Base-by-base conservation (phyloP, 2,113 vertebrate genomes). In the Aix galericulata region DNA sequence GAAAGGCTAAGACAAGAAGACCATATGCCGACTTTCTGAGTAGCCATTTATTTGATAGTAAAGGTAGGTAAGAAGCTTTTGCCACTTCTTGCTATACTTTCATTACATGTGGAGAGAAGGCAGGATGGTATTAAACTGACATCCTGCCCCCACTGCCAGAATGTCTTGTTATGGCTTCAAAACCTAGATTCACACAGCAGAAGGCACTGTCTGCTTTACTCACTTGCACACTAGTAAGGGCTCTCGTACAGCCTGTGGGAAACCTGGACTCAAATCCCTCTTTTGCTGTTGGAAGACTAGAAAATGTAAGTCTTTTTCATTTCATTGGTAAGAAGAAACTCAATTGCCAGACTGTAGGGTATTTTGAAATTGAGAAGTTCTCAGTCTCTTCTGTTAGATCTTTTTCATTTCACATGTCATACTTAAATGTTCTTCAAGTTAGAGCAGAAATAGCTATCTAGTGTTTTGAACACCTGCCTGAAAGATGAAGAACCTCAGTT, bases 121-220 rank as follows among this genome's bases (percentile, higher is more conserved):
- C 86, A 93, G 77, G 67, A 84, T 93, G 80, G 32, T 89, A 97
- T 84, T 94, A 92, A 91, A 87, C 56, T 86, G 94, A 96, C 94
- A 96, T 95, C 78, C 94, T 96, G 94, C 96, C 96, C 94, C 86
- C 95, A 87, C 96, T 97, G 96, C 93, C 96, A 97, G 92, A 92
- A 97, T 95, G 89, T 94, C 96, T 96, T 97, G 91, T 94, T 96
- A 95, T 82, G 94, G 81, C 81, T 96, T 95, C 91, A 91, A 93
- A 96, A 77, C 83, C 86, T 94, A 89, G 93, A 95, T 97, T 97
- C 96, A 95, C 96, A 97, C 94, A 97, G 95, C 96, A 97, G 92
- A 97, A 97, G 96, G 96, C 89, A 93, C 94, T 97, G 96, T 97
- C 96, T 97, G 96, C 94, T 97, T 96, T 92, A 94, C 58, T 95